Base-by-base conservation (phyloP, 2,888 invertebrate genomes). In the Antheraea assamensis region DNA sequence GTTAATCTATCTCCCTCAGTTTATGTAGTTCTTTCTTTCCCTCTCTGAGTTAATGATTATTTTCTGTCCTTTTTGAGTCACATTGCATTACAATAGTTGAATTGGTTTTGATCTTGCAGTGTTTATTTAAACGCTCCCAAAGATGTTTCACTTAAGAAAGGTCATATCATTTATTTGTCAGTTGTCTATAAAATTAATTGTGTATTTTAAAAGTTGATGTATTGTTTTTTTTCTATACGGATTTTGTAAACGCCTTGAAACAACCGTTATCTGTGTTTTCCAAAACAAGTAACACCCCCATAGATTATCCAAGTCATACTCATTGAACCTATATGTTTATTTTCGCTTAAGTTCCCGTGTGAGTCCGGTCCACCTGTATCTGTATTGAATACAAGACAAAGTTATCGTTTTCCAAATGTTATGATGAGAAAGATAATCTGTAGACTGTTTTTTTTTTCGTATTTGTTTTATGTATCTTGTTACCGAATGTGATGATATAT, bases 401-500 rank as follows among this genome's bases (percentile, higher is more conserved):
- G 74, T 76, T 76, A 47, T 70, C 66, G 61, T 72, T 74, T 75
- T 73, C 76, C 68, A 68, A 71, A 73, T 71, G 72, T 68, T 72
- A 74, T 35, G 72, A 64, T 30, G 61, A 64, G 30, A 72, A 49
- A 64, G 21, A 52, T 72, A 76, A 72, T 74, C 88, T 88, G 88
- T 87, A 85, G 90, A 90, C 90, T 91, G 90, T 90, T 89, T 68
- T 68, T 68, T 90, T 89, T 68, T 68, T 68, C 68, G 10, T 70
- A 72, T 73, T 88, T 85, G 84, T 84, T 85, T 72, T 85, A 84
- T 84, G 88, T 89, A 85, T 88, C 85, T 92, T 91, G 94, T 94
- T 93, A 94, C 94, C 93, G 89, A 92, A 87, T 93, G 93, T 94
- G 94, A 94, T 94, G 85, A 82, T 82, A 81, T 72, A 75, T 79